Conservation (phyloP, 2,797 vertebrate species). For the Sciaenops ocellatus region DNA sequence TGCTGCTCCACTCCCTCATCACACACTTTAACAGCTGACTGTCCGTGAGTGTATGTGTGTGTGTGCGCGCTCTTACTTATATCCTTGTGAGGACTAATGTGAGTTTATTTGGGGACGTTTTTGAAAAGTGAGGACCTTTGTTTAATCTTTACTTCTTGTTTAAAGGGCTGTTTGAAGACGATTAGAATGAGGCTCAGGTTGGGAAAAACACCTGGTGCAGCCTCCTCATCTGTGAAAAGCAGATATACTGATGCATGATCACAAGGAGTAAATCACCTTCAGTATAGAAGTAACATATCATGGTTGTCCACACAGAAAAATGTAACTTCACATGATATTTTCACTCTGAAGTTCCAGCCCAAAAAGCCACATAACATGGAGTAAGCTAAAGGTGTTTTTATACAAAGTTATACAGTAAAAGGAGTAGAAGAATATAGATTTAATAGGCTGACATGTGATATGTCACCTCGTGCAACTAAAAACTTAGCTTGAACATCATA, state of each 20-base stretch:
- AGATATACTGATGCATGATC: not conserved
- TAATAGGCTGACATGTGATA: not conserved
- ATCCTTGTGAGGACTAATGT: not conserved
- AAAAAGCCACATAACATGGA: not conserved
- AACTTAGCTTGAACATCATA: not conserved
- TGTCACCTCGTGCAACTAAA: not conserved
- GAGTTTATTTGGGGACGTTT: not conserved
- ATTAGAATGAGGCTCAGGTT: not conserved
- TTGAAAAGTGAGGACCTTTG: not conserved
- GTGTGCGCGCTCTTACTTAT: not conserved
- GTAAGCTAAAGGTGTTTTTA: not conserved
- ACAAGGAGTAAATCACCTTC: not conserved
- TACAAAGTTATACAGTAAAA: not conserved
- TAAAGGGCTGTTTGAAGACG: not conserved
- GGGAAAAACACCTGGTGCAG: too few species aligned
- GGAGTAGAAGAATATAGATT: not conserved
- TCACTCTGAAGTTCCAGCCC: not conserved
- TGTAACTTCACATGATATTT: not conserved
- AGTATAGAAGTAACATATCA: not conserved
- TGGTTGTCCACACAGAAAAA: not conserved
- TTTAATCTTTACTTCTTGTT: not conserved
- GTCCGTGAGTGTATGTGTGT: constrained; percentile 3
- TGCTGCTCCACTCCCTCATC: constrained; percentile 50
- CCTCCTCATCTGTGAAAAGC: too few species aligned
- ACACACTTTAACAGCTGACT: constrained; percentile 61